These are phyloP conservation scores for Sphaeridia pumilis DNA, from an alignment of 2,888 invertebrate genomes.

Conservation along the genomic window DNA sequence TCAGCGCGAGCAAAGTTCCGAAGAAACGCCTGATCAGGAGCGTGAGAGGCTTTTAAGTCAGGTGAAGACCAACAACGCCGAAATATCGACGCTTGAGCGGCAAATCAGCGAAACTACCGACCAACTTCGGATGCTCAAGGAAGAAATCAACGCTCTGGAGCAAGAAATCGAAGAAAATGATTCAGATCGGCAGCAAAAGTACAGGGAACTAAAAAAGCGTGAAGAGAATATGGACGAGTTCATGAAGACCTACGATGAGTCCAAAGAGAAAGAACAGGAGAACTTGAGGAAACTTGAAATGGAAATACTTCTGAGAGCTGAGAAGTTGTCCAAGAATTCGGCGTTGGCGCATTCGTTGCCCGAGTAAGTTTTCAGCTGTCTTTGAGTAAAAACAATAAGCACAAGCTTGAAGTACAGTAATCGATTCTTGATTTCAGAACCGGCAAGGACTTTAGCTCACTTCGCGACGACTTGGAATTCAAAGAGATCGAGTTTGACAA, in stretches of 20 bases:
- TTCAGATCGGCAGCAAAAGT: conserved; percentile 64
- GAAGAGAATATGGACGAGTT: conserved; percentile 73
- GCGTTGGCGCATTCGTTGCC: conserved; percentile 38
- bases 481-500: conserved; percentile 50
- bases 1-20: conserved; percentile 55
- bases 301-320: conserved; percentile 52
- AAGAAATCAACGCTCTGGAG: conserved; percentile 57
- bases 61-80: conserved; percentile 65
- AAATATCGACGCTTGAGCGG: conserved; percentile 63
- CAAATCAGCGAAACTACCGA: conserved; percentile 58
- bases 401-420: too few species aligned
- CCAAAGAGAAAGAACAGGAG: conserved; percentile 51
- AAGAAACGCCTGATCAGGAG: conserved; percentile 64
- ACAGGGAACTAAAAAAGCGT: conserved; percentile 62
- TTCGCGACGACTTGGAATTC: conserved; percentile 45
- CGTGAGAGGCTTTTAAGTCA: conserved; percentile 59
- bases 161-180: conserved; percentile 57
- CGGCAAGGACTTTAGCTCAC: conserved; percentile 40
- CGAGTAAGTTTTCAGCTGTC: conserved; percentile 35
- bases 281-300: conserved; percentile 52
- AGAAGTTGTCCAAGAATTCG: conserved; percentile 53
- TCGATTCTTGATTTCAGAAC: conserved; percentile 36
- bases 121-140: conserved; percentile 54
- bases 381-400: too few species aligned
- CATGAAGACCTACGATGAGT: conserved; percentile 53